Conservation (phyloP, 2,113 vertebrate genomes). For the Oncorhynchus masou region DNA sequence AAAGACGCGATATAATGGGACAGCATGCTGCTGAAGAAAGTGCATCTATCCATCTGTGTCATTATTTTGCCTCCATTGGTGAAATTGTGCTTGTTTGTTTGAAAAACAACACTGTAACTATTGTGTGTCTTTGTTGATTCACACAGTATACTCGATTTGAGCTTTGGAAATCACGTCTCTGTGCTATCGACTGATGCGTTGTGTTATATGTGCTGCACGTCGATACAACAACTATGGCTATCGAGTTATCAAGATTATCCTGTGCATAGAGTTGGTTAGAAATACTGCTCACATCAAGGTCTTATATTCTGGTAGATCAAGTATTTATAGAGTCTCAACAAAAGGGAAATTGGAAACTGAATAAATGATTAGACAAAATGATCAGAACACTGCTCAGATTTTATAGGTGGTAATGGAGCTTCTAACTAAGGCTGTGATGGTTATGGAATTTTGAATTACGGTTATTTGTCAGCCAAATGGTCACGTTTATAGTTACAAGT, state of each 20-base stretch:
- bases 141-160: no score
- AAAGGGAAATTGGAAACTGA: not conserved
- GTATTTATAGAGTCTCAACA: not conserved
- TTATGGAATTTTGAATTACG: no score
- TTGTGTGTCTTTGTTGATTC: no score
- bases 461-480: no score
- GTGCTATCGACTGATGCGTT: no score
- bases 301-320: not conserved
- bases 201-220: no score
- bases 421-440: no score
- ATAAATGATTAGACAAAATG: not conserved
- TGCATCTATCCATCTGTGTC: not conserved
- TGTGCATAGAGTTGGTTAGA: not conserved
- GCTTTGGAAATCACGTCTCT: no score
- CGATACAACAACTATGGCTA: not conserved
- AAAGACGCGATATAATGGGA: constrained; percentile 16
- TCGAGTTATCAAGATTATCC: not conserved
- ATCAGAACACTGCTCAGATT: not conserved
- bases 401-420: not conserved
- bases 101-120: no score
- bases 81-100: not conserved
- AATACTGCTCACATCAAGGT: not conserved
- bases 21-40: not conserved
- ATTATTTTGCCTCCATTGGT: not conserved
- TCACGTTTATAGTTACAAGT: no score